Base-by-base conservation (phyloP, 2,113 vertebrate species). In the Hippoglossus stenolepis region DNA sequence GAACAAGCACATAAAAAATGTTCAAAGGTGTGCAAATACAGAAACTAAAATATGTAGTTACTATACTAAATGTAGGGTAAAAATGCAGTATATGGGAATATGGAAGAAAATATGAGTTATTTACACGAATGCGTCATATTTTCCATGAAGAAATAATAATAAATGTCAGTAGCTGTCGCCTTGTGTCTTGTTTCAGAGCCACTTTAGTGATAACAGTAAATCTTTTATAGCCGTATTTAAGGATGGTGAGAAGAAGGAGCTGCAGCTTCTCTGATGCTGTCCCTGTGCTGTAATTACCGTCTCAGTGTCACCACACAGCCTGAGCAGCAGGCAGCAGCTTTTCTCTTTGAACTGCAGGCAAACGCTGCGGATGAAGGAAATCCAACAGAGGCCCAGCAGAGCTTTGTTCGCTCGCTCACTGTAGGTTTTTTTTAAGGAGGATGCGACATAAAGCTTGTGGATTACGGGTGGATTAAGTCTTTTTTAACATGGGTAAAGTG, bases 301-400 rank as follows among this genome's bases (percentile, higher is more conserved):
- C 68, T 62, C 23, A 4, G 73, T 85, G 85, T 84, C 61, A 40
- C 23, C 57, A 69, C 75, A 28, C 71, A 53, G 65, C n/a, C 40
- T 7, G 75, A 77, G 64, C 51, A 57, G 67, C 23, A 67, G 61
- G 26, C 40, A 43, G 40, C 40, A 58, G 73, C 12, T 18, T 51
- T 15, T 65, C 56, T 17, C 81, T 90, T 87, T 90, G 86, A 90
- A 87, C 80, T 71, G 64, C 62, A 53, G 43, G 40, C 59, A 49
- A 40, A 35, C 61, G 71, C 71, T 5, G n/a, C 75, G 18, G 40
- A 43, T 12, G 40, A 43, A 13, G 40, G 40, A 43, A 43, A 43
- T 43, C 40, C 40, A 43, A 11, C 40, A 43, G 40, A 43, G 40
- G 40, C 40, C 40, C 40, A 11, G 40, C 40, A 43, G 40, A 51